Evolutionary conservation across 2,888 invertebrate species (phyloP).

Genomic region (Phengaris alcon): DNA sequence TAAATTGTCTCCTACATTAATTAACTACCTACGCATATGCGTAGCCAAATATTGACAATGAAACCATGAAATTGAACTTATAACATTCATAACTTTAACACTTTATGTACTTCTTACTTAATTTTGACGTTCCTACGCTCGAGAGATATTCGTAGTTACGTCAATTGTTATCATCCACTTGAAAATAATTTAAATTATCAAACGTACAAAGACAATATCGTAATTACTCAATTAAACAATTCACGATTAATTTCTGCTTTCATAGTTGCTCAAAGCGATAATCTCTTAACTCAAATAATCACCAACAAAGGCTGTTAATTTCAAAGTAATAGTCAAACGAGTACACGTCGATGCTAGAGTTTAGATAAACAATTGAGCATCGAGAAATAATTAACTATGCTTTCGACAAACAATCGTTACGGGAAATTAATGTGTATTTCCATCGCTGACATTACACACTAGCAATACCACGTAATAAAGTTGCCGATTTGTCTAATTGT

Average conservation of each 20-base stretch:
- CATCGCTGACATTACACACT: slow-evolving; percentile 1
- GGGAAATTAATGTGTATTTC: slow-evolving; percentile 23
- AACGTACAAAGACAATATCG: not conserved
- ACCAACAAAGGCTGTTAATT: slow-evolving; percentile 18
- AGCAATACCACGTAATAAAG: not conserved
- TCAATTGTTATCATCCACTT: no score
- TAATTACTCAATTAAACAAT: not conserved
- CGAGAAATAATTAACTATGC: slow-evolving; percentile 19
- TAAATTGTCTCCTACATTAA: no score
- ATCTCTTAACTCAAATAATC: not conserved
- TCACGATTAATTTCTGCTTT: slow-evolving; percentile 3
- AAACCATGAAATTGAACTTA: no score
- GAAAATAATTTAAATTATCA: not conserved
- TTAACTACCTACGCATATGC: no score
- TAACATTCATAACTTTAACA: no score
- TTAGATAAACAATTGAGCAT: slow-evolving; percentile 21
- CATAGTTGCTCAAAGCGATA: slow-evolving; percentile 13
- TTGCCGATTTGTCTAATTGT: slow-evolving; percentile 17
- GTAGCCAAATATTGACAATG: no score
- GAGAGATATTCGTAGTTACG: no score
- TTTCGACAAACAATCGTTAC: not conserved
- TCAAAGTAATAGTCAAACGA: slow-evolving; percentile 19
- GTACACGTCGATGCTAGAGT: not conserved
- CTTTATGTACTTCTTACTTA: no score
- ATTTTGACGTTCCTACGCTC: no score